These are phyloP conservation scores for Macrosoma leucophasiata DNA, from an alignment of 2,888 invertebrate genomes.

Conservation along the genomic window DNA sequence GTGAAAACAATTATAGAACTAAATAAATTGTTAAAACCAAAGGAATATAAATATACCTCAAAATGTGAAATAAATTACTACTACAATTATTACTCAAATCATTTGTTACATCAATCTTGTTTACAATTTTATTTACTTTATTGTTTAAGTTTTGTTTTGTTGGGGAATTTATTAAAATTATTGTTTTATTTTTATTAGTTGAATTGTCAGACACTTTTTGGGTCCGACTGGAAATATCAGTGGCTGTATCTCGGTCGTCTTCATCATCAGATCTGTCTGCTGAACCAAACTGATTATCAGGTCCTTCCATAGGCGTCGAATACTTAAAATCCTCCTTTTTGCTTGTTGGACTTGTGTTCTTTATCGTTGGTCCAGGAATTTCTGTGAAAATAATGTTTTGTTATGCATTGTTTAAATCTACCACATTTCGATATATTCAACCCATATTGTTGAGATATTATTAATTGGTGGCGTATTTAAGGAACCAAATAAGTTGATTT, in stretches of 20 bases:
- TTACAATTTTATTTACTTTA: conserved; percentile 58
- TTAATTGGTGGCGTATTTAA: too few species aligned
- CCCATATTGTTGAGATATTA: too few species aligned
- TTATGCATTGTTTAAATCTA: too few species aligned
- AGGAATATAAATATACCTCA: too few species aligned
- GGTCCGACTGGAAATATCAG: conserved; percentile 30
- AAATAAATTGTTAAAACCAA: too few species aligned
- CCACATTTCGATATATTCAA: too few species aligned
- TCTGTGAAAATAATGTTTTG: conserved; percentile 71
- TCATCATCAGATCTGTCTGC: conserved; percentile 83
- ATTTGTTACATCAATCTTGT: conserved; percentile 45
- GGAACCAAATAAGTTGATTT: too few species aligned
- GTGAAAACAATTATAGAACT: too few species aligned
- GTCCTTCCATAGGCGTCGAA: conserved; percentile 63
- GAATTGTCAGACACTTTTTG: conserved; percentile 29
- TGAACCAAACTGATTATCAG: conserved; percentile 82
- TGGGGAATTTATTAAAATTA: conserved; percentile 32
- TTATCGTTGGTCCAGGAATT: conserved; percentile 82
- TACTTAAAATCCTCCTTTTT: conserved; percentile 75
- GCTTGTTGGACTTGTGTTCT: conserved; percentile 67
- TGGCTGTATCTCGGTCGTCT: conserved; percentile 53
- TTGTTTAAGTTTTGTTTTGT: conserved; percentile 60
- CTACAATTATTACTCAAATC: conserved; percentile 28
- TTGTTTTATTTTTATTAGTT: conserved; percentile 43
- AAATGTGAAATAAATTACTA: too few species aligned